phyloP scores from a whole-genome alignment of 2,113 vertebrate species.

The Eidolon helvum region DNA sequence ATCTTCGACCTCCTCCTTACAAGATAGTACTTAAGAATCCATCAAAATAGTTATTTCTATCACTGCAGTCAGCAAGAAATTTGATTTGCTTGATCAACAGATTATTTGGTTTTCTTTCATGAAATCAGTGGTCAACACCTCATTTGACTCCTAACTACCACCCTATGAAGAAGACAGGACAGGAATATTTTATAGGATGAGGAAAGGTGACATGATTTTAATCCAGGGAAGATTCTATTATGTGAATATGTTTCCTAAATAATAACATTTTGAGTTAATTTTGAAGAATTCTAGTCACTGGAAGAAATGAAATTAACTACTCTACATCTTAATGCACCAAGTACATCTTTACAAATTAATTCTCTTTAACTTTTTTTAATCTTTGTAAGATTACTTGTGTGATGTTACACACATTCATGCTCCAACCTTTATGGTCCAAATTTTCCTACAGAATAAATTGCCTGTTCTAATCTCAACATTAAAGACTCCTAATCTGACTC shows the following conservation, averaged over 20 bases:
- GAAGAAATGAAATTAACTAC: background rate
- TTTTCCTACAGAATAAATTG: background rate
- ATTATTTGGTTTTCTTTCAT: background rate
- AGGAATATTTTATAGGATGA: background rate
- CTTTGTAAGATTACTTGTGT: background rate
- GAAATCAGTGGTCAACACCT: fast-evolving
- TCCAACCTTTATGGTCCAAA: background rate
- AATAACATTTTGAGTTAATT: background rate
- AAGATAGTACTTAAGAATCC: fast-evolving
- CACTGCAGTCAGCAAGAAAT: background rate
- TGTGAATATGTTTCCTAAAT: background rate
- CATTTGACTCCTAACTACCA: background rate
- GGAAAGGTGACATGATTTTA: background rate
- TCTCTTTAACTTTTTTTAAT: background rate
- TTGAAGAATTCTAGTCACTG: background rate
- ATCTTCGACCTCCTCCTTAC: fast-evolving
- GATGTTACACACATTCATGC: background rate
- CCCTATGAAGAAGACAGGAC: background rate
- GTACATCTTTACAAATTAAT: background rate
- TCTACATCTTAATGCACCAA: background rate
- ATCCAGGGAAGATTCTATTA: background rate
- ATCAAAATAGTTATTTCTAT: fast-evolving
- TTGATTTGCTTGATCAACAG: too few species aligned
- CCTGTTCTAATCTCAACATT: background rate
- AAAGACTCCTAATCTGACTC: background rate